Evolutionary conservation across 2,888 invertebrate species (phyloP), one percentile per base, ranked within the genome.

Genomic region (Scaptomyza flava): DNA sequence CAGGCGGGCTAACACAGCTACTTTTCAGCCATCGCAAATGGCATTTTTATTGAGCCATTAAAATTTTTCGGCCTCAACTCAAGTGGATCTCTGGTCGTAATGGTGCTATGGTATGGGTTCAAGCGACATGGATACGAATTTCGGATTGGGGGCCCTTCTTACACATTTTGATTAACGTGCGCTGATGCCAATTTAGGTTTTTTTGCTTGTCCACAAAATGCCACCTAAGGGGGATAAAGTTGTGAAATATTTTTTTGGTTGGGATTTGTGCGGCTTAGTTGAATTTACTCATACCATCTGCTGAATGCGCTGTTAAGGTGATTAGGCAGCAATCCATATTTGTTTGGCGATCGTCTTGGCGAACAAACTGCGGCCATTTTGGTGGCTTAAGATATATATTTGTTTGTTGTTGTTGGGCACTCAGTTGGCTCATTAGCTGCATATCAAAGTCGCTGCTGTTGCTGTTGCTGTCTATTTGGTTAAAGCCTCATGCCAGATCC

Each of bases 31-130:
- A 87, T 84, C 89, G 91, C 89, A 91, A 91, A 91, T 91, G 91
- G 88, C 87, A 81, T 90, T 91, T 91, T 91, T 91, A 91, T 91
- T 91, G 91, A 91, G 86, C 90, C 89, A 91, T 91, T 90, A 91
- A 91, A 90, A 87, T 81, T 79, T 83, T 86, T 72, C 64, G 85
- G 79, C 87, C 85, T 74, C 68, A 48, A 64, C 69, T 70, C 82
- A 70, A 84, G 81, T 72, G 74, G 63, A 81, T 81, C 33, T 20
- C 33, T 20, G 48, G 48, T 8, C 17, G n/a, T 23, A 17, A 17
- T 17, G 17, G 17, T 17, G 17, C 1, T n/a, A n/a, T 17, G 0
- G 31, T 14, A 12, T 11, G 47, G 8, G 20, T 23, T 23, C 48
- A 12, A n/a, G 77, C 64, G 41, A 57, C 62, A 57, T 46, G 71